Evolutionary conservation across 2,113 vertebrate genomes (phyloP).

Genomic region (Camarhynchus parvulus): DNA sequence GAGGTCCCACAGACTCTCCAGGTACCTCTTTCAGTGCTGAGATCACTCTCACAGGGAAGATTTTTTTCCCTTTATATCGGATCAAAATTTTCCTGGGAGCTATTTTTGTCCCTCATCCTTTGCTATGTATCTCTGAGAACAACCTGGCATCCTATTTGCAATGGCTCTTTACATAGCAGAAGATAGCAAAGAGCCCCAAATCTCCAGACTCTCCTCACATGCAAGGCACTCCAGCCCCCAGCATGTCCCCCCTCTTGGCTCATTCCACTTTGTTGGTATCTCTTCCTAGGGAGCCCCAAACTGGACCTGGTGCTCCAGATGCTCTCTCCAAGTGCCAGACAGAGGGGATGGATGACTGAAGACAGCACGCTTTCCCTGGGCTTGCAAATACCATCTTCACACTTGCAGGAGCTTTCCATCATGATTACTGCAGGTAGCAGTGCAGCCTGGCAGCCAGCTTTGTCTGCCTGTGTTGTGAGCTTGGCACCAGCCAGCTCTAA

Average conservation of each 20-base stretch:
- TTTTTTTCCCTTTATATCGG: background rate
- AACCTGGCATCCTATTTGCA: background rate
- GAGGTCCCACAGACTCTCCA: background rate
- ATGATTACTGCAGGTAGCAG: background rate
- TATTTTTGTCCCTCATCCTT: background rate
- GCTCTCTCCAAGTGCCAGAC: background rate
- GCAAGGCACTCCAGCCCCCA: background rate
- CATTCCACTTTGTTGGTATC: background rate
- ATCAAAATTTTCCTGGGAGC: background rate
- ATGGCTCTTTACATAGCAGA: background rate
- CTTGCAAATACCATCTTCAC: background rate
- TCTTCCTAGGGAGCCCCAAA: background rate
- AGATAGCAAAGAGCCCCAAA: background rate
- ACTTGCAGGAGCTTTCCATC: background rate
- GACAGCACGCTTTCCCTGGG: accelerated
- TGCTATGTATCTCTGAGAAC: background rate
- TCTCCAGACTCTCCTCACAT: background rate
- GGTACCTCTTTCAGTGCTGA: background rate
- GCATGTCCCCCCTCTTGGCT: background rate
- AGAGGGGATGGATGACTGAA: background rate
- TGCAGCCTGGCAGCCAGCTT: background rate
- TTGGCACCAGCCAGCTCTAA: background rate
- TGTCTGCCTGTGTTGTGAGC: background rate
- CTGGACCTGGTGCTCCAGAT: background rate
- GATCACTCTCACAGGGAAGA: background rate